Conservation (phyloP, 2,888 invertebrate genomes). For the Thysanoteuthis rhombus region DNA sequence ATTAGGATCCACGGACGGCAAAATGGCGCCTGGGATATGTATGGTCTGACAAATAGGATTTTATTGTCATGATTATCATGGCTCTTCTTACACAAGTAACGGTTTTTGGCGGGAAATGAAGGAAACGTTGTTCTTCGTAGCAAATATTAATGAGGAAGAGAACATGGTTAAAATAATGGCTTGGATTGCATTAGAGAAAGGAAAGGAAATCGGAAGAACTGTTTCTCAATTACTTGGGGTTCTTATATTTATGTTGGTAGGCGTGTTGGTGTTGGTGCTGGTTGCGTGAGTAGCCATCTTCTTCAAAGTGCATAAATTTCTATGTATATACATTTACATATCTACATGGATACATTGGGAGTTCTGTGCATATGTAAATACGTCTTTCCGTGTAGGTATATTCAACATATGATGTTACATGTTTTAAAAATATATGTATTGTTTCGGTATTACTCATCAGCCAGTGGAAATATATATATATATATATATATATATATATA, state of each 20-base stretch:
- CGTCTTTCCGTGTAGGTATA: background rate
- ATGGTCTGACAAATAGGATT: conserved; percentile 12
- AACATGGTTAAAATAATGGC: background rate
- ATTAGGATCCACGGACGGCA: background rate
- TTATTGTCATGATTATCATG: background rate
- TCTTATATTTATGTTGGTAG: background rate
- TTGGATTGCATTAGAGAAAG: background rate
- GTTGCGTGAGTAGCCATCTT: background rate
- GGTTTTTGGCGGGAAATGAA: background rate
- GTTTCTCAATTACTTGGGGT: background rate
- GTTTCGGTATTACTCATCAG: background rate
- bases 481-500: no score
- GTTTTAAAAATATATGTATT: background rate
- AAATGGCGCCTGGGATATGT: background rate
- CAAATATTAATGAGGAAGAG: background rate
- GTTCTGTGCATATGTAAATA: background rate
- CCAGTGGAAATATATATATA: background rate
- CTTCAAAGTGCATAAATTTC: no score
- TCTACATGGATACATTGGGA: background rate
- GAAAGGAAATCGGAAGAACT: background rate
- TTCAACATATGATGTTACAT: background rate
- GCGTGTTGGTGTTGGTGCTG: background rate
- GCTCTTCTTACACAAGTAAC: background rate
- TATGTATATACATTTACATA: no score
- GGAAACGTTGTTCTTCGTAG: background rate